Evolutionary conservation across 2,888 invertebrate genomes (phyloP).

Genomic region (Alloplasta piceator): DNA sequence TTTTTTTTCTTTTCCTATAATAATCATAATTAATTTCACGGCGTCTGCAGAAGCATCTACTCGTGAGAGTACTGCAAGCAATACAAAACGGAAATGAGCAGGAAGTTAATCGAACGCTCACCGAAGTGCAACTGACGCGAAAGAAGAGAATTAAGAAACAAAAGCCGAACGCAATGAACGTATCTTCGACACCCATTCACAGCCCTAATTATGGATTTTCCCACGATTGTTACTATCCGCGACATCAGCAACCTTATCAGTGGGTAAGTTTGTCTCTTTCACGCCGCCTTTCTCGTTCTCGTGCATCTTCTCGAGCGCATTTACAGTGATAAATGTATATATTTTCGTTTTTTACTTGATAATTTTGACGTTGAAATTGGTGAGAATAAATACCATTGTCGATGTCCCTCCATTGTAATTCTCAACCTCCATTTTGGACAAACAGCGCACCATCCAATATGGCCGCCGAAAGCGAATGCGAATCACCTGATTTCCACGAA

Average conservation of each 20-base stretch:
- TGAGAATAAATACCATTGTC: too few relatives aligned
- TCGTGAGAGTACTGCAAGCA: conserved; percentile 78
- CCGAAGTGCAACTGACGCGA: conserved; percentile 76
- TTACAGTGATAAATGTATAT: too few relatives aligned
- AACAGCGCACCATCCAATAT: conserved; percentile 36
- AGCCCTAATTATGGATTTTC: conserved; percentile 75
- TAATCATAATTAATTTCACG: conserved; percentile 25
- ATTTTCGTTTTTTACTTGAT: too few relatives aligned
- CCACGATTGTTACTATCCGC: conserved; percentile 76
- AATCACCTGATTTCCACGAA: not conserved
- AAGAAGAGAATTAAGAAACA: conserved; percentile 76
- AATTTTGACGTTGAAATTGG: too few relatives aligned
- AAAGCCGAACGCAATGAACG: conserved; percentile 66
- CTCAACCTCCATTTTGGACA: not conserved
- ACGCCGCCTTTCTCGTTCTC: not conserved
- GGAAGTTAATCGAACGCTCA: conserved; percentile 74
- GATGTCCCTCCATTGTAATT: not conserved
- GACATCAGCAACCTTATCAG: conserved; percentile 75
- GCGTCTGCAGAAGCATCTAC: conserved; percentile 74
- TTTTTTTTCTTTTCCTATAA: conserved; percentile 6
- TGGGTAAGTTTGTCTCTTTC: conserved; percentile 74
- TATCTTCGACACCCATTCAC: conserved; percentile 73
- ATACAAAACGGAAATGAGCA: conserved; percentile 74
- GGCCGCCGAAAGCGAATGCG: conserved; percentile 49
- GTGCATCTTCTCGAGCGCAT: not conserved